Base-by-base conservation (phyloP, 30 jellyfish, hydroid and myxozoan species). In the Chironex yamaguchii region DNA sequence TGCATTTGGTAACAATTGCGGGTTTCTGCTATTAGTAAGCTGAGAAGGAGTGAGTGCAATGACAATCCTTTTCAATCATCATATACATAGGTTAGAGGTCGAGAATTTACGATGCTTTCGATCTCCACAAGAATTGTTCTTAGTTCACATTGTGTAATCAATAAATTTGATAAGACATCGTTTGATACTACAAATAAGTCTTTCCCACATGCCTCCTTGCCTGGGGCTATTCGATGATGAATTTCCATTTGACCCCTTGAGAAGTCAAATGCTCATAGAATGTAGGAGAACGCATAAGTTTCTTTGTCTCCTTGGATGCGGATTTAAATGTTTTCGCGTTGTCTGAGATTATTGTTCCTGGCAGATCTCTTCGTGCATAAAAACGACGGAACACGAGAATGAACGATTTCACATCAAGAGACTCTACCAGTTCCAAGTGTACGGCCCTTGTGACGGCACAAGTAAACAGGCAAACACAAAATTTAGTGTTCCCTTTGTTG, bases 401-500 rank as follows among this genome's bases (percentile, higher is more conserved):
- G 68, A 81, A 81, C 32, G 83, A 49, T 32, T 81, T 85, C 22
- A 81, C 92, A 1, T 36, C 67, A 29, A 81, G 30, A 32, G 92
- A 81, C 23, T 66, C 84, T 32, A 66, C 84, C 21, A 81, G 52
- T 71, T 81, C 92, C 54, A 81, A 49, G 54, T 81, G 92, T 12
- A 82, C 62, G 49, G 93, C 93, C 49, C 87, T 30, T 14, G 87
- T 82, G 2, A 86, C 52, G 81, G 42, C 29, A 58, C 93, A 82
- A 23, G 93, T 82, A 36, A 82, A 67, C 54, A 82, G 54, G 52
- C 91, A 76, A 24, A 87, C 83, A 66, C 80, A 87, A 29, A n/a
- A n/a, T n/a, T n/a, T n/a, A n/a, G n/a, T n/a, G n/a, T n/a, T n/a
- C n/a, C n/a, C n/a, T n/a, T n/a, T n/a, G n/a, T n/a, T n/a, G n/a